Evolutionary conservation across 2,888 invertebrate genomes (phyloP).

Genomic region (Dasypogon diadema): DNA sequence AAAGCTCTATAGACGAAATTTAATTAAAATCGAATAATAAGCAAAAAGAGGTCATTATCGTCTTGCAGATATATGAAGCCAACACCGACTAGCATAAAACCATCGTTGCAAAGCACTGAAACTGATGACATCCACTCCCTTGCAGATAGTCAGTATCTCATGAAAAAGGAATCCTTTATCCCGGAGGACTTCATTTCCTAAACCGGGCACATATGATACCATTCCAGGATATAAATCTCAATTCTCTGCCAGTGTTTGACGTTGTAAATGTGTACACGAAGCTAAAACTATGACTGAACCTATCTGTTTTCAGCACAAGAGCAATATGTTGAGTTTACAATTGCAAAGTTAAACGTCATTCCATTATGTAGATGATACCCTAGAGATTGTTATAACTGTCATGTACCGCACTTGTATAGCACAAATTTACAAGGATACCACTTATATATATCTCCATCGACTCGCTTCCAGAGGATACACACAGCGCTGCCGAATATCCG

Average conservation of each 20-base stretch:
- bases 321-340: constrained; percentile 47
- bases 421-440: constrained; percentile 51
- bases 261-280: constrained; percentile 23
- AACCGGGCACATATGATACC: constrained; percentile 39
- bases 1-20: not conserved
- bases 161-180: constrained; percentile 37
- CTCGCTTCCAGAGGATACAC: not conserved
- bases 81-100: not conserved
- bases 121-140: constrained; percentile 36
- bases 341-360: constrained; percentile 55
- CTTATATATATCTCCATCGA: constrained; percentile 32
- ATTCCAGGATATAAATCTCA: constrained; percentile 42
- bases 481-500: not conserved
- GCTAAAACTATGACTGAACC: constrained; percentile 32
- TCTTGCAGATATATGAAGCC: not conserved
- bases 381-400: constrained; percentile 55
- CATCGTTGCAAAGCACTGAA: constrained; percentile 8
- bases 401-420: constrained; percentile 49
- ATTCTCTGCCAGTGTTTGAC: constrained; percentile 31
- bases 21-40: not conserved
- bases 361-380: constrained; percentile 55
- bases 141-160: constrained; percentile 39
- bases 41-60: not conserved
- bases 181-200: constrained; percentile 43
- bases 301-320: constrained; percentile 6